Conservation (phyloP, 2,797 vertebrate genomes). For the Alcedo quadribrachys region DNA sequence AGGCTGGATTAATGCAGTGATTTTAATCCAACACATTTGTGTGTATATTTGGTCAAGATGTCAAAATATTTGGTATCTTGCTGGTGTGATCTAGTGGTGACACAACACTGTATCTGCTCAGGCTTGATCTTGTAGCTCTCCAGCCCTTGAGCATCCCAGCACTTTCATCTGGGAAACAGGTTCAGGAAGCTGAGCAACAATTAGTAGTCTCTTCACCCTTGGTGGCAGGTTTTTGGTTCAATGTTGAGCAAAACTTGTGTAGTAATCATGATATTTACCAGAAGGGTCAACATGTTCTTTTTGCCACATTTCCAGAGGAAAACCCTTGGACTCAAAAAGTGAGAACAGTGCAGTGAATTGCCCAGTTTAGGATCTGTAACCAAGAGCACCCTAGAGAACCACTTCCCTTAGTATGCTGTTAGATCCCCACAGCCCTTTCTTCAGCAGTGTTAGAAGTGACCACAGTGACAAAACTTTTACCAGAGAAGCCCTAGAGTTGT, state of each 20-base stretch:
- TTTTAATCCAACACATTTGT: not conserved
- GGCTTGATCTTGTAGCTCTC: not conserved
- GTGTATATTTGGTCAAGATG: not conserved
- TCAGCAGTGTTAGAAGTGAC: not conserved
- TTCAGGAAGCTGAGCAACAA: not conserved
- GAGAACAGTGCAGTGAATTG: not conserved
- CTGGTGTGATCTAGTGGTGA: not conserved
- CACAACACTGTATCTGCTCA: rapidly evolving
- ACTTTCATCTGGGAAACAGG: not conserved
- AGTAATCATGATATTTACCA: rapidly evolving
- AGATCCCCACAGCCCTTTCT: not conserved
- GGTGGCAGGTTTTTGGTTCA: not conserved
- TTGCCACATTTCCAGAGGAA: not conserved
- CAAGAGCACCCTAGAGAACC: not conserved
- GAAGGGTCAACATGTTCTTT: not conserved
- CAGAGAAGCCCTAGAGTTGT: not conserved
- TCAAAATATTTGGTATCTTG: not conserved
- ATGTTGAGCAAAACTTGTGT: not conserved
- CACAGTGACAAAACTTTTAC: not conserved
- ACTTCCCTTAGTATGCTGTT: not conserved
- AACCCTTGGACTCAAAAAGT: not conserved
- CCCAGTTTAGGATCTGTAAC: not conserved
- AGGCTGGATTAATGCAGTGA: not conserved
- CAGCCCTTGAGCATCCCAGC: not conserved
- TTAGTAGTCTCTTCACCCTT: not conserved